Conservation (phyloP, 2,113 vertebrate genomes). For the Calonectris borealis region DNA sequence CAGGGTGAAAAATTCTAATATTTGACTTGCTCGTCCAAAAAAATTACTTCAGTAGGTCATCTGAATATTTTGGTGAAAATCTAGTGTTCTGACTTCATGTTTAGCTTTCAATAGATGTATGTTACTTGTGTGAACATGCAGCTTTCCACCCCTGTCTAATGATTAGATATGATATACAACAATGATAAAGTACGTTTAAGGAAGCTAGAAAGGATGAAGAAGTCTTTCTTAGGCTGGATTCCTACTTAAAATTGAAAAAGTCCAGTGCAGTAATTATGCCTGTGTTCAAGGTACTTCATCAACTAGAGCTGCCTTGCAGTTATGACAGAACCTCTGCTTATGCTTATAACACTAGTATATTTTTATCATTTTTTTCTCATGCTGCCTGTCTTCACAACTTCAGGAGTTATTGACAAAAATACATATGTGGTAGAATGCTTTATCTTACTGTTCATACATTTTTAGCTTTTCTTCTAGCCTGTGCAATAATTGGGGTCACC, state of each 20-base stretch:
- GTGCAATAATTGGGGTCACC: constrained; percentile 25
- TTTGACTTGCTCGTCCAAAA: background rate
- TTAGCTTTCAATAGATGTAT: background rate
- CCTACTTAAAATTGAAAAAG: background rate
- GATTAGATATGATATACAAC: background rate
- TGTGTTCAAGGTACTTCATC: background rate
- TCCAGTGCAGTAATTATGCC: background rate
- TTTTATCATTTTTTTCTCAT: constrained; percentile 29
- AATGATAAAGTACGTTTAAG: background rate
- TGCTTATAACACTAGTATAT: background rate
- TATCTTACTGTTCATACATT: background rate
- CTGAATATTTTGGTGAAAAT: background rate
- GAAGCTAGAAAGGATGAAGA: background rate
- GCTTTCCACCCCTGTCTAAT: background rate
- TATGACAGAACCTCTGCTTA: background rate
- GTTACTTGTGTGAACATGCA: background rate
- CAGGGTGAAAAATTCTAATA: background rate
- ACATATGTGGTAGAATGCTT: background rate
- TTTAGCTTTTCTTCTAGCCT: constrained; percentile 11
- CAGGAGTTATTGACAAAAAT: constrained; percentile 37
- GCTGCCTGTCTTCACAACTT: constrained; percentile 8
- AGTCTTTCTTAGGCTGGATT: background rate
- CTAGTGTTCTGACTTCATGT: background rate
- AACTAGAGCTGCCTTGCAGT: background rate
- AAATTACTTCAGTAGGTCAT: background rate